A percentile compares a stretch with the other conserved stretches of the same genome.
These are phyloP conservation scores for Dolichallabes microphthalmus DNA, from an alignment of 2,113 vertebrate species.

Conservation along the genomic window DNA sequence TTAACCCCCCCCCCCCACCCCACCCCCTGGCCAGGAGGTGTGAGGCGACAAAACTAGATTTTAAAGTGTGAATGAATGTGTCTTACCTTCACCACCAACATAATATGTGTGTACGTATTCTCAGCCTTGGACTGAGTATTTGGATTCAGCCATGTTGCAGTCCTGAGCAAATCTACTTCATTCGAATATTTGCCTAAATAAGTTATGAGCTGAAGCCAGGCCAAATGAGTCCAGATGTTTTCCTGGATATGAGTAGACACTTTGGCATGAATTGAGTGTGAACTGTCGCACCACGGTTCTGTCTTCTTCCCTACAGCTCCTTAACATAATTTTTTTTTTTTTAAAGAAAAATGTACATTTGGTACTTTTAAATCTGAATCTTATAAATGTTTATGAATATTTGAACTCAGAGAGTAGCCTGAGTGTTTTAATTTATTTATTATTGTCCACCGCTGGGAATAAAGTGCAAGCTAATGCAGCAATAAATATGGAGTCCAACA, in stretches of 20 bases:
- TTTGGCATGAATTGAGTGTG: conserved; percentile 4
- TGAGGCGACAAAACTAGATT: too few relatives aligned
- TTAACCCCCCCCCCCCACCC: too few relatives aligned
- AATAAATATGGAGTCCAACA: conserved; percentile 52
- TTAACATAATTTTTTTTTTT: not conserved
- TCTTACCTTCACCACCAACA: not conserved
- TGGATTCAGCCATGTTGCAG: not conserved
- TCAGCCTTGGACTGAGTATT: not conserved
- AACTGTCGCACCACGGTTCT: not conserved
- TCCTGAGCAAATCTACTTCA: not conserved
- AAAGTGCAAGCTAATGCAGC: conserved; percentile 35
- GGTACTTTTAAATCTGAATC: not conserved
- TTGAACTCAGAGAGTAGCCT: conserved; percentile 28
- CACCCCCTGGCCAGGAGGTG: too few relatives aligned
- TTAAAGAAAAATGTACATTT: not conserved
- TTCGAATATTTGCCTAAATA: conserved; percentile 6
- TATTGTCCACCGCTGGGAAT: conserved; percentile 23
- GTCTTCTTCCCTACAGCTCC: not conserved
- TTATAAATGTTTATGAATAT: conserved; percentile 14
- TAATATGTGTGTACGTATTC: not conserved
- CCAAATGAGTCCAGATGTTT: conserved; percentile 15
- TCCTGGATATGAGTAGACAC: not conserved
- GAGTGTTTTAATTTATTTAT: conserved; percentile 41
- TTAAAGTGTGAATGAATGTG: too few relatives aligned
- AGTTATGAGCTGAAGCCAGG: conserved; percentile 11